Percentiles rank a stretch among this genome's conserved stretches.
Evolutionary conservation across 2,797 vertebrate species (phyloP).

Genomic region (Onychomys torridus): DNA sequence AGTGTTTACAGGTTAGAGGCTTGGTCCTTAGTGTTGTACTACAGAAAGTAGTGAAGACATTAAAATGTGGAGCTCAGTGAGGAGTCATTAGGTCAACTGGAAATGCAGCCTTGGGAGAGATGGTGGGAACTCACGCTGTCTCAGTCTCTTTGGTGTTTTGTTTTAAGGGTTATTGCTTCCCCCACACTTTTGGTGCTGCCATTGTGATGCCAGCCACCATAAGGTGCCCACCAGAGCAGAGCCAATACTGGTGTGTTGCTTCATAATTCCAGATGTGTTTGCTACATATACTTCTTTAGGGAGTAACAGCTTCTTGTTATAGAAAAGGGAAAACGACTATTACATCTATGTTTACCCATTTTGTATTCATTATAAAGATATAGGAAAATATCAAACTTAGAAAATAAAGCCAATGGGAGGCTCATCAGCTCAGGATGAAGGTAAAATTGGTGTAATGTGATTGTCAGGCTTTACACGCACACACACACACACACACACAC

Average conservation of each 20-base stretch:
- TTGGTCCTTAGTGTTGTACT: not conserved
- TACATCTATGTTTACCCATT: not conserved
- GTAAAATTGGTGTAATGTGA: not conserved
- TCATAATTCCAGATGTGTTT: not conserved
- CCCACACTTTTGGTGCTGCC: not conserved
- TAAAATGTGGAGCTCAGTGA: not conserved
- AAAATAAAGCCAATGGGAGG: not conserved
- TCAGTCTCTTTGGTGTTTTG: not conserved
- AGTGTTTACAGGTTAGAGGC: not conserved
- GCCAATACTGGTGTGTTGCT: too few relatives aligned
- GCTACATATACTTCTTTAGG: not conserved
- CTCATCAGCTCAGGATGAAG: not conserved
- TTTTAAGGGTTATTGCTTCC: not conserved
- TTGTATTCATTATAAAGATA: conserved; percentile 39
- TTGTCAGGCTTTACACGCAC: not conserved
- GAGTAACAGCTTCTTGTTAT: not conserved
- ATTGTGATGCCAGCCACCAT: not conserved
- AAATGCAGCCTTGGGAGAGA: not conserved
- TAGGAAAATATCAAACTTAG: conserved; percentile 26
- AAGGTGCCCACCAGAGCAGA: not conserved
- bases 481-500: too few relatives aligned
- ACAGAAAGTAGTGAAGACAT: not conserved
- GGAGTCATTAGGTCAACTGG: not conserved
- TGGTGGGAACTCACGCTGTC: not conserved
- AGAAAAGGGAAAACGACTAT: not conserved